Conservation (phyloP, 1,140 invertebrate species). For the Hetaerina americana region DNA sequence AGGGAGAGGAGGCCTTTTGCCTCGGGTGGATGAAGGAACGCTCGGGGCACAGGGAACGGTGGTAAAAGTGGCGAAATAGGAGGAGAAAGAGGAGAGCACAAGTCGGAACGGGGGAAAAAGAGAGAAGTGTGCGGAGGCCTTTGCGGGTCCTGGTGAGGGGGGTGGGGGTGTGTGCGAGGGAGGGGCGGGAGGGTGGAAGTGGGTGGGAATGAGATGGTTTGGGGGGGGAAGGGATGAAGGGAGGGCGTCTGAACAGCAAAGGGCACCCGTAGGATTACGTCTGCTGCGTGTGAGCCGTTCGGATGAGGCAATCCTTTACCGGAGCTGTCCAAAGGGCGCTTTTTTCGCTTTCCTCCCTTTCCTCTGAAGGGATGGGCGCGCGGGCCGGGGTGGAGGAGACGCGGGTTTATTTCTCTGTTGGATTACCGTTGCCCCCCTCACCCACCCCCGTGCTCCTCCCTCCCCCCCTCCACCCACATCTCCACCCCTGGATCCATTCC, state of each 20-base stretch:
- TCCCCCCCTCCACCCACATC: background rate
- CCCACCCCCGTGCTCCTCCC: background rate
- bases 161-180: background rate
- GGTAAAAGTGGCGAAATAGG: too few relatives aligned
- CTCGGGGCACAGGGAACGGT: too few relatives aligned
- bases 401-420: background rate
- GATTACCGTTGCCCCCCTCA: background rate
- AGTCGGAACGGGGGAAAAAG: too few relatives aligned
- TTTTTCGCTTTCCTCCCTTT: too few relatives aligned
- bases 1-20: too few relatives aligned
- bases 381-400: too few relatives aligned
- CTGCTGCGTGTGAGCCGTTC: background rate
- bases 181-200: background rate
- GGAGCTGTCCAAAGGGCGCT: background rate
- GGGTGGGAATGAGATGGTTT: too few relatives aligned
- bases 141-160: background rate
- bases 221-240: background rate
- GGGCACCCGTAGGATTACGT: background rate
- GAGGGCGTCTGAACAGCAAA: too few relatives aligned
- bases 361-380: too few relatives aligned
- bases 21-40: too few relatives aligned
- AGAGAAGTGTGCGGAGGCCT: too few relatives aligned
- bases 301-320: background rate
- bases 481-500: background rate
- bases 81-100: too few relatives aligned